phyloP scores from a whole-genome alignment of 2,888 invertebrate genomes.

The Linnaemya vulpina region DNA sequence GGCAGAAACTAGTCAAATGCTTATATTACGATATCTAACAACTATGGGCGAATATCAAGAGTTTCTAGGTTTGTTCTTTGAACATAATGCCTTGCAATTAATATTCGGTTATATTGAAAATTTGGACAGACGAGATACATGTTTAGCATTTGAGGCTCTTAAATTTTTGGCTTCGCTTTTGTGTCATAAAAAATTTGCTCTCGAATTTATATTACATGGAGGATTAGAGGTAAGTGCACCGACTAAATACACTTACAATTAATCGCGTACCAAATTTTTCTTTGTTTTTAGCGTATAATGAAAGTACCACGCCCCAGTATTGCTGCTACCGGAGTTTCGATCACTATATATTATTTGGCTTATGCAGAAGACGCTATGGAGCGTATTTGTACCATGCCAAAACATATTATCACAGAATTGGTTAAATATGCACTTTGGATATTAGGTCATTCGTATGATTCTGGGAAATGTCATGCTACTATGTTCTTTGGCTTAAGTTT shows the following conservation, averaged over 20 bases:
- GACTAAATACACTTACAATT: neutral
- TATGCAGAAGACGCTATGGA: conserved; percentile 99
- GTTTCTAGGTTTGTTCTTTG: conserved; percentile 96
- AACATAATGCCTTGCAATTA: conserved; percentile 94
- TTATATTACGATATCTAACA: conserved; percentile 96
- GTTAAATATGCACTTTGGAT: conserved; percentile 97
- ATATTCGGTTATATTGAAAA: conserved; percentile 96
- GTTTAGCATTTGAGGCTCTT: conserved; percentile 97
- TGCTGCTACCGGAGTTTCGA: conserved; percentile 96
- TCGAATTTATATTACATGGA: conserved; percentile 95
- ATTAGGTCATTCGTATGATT: conserved; percentile 97
- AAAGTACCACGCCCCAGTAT: conserved; percentile 96
- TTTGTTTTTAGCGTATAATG: conserved; percentile 87
- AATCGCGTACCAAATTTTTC: conserved; percentile 2
- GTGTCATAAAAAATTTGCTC: conserved; percentile 98
- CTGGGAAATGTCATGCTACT: conserved; percentile 98
- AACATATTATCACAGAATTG: conserved; percentile 89
- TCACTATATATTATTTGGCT: conserved; percentile 97
- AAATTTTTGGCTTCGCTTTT: conserved; percentile 96
- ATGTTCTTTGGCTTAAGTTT: conserved; percentile 99
- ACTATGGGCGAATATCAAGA: conserved; percentile 99
- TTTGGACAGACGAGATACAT: conserved; percentile 93
- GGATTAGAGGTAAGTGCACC: conserved; percentile 87
- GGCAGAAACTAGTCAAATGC: conserved; percentile 93
- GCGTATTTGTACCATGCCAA: conserved; percentile 93